Conservation (phyloP, 2,113 vertebrate genomes). For the Leuciscus idus region DNA sequence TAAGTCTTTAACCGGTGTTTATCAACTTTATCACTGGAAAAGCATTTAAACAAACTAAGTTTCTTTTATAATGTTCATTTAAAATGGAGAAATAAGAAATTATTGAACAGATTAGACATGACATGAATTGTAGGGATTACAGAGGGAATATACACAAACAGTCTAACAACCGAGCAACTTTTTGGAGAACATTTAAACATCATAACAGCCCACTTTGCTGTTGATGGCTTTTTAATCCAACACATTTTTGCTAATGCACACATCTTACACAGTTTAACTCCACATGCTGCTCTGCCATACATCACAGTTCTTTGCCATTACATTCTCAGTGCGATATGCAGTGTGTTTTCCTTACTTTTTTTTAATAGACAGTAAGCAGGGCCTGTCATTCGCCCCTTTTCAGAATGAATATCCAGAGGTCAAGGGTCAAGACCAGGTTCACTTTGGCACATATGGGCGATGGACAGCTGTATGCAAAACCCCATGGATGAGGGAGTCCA, state of each 20-base stretch:
- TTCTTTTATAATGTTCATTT: constrained; percentile 25
- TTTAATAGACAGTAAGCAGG: neutral
- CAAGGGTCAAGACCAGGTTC: constrained; percentile 29
- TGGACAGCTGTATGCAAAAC: constrained; percentile 21
- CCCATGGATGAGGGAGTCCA: neutral
- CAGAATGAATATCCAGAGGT: constrained; percentile 28
- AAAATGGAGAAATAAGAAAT: constrained; percentile 27
- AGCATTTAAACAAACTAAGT: constrained; percentile 12
- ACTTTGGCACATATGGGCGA: constrained; percentile 43
- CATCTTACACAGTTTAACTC: constrained; percentile 9
- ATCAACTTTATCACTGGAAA: neutral
- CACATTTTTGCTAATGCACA: constrained; percentile 12
- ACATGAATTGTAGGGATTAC: constrained; percentile 3
- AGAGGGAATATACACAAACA: constrained; percentile 18
- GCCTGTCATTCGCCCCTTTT: neutral
- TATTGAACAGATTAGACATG: neutral
- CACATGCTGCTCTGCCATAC: constrained; percentile 19
- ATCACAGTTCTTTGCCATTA: constrained; percentile 21
- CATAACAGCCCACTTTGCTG: constrained; percentile 23
- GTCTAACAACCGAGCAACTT: neutral
- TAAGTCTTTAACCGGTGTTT: neutral
- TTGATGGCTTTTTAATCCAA: constrained; percentile 34
- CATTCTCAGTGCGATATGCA: constrained; percentile 33
- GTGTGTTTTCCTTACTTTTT: neutral
- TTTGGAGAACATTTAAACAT: constrained; percentile 23